Conservation (phyloP, 2,888 invertebrate genomes). For the Syrista parreyssii region DNA sequence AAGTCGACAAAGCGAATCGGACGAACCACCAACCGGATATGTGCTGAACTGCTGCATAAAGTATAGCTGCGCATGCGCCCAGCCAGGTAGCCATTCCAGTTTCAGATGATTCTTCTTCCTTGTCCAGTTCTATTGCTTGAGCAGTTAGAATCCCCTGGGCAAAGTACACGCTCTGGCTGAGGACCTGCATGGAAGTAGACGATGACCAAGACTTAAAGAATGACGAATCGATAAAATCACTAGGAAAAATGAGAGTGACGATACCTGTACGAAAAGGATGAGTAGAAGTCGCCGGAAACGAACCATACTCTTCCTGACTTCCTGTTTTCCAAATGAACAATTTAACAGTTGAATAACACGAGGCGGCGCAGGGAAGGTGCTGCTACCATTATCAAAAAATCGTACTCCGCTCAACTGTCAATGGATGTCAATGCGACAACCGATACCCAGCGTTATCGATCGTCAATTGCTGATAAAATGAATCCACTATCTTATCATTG, state of each 20-base stretch:
- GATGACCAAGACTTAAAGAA: background rate
- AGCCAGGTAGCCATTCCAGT: constrained; percentile 1
- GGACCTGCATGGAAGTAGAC: background rate
- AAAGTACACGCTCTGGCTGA: constrained; percentile 16
- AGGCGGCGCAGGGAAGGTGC: background rate
- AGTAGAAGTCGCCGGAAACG: background rate
- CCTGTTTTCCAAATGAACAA: background rate
- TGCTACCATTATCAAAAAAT: background rate
- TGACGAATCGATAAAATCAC: background rate
- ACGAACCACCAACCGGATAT: constrained; percentile 12
- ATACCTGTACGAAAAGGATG: background rate
- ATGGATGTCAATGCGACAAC: background rate
- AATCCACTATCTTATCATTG: background rate
- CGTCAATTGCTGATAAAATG: background rate
- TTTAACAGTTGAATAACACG: background rate
- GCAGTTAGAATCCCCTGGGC: constrained; percentile 16
- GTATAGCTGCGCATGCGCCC: constrained; percentile 11
- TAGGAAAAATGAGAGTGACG: background rate
- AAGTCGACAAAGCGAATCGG: background rate
- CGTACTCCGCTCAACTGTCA: background rate
- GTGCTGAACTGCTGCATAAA: constrained; percentile 12
- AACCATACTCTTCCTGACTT: background rate
- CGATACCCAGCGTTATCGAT: background rate
- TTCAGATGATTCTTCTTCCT: background rate
- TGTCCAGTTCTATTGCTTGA: background rate